Evolutionary conservation across 2,113 vertebrate species (phyloP).

Genomic region (Girardinichthys multiradiatus): DNA sequence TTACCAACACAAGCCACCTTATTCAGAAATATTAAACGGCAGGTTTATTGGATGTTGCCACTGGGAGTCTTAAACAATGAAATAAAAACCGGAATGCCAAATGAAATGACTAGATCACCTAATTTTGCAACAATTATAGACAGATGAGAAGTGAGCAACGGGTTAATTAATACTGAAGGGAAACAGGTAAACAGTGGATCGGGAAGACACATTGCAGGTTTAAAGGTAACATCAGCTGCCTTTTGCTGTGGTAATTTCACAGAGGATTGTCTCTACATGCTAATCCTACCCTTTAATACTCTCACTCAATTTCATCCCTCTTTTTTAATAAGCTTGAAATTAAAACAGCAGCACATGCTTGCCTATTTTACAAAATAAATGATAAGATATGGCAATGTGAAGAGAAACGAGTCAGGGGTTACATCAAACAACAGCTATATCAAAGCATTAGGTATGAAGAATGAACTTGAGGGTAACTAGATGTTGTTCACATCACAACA

Average conservation of each 20-base stretch:
- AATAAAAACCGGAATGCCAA: background rate
- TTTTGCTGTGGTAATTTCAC: conserved; percentile 74
- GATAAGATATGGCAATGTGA: conserved; percentile 64
- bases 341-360: conserved; percentile 71
- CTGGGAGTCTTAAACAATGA: too few species aligned
- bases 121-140: conserved; percentile 26
- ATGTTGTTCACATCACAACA: conserved; percentile 21
- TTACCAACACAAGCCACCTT: background rate
- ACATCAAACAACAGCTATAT: conserved; percentile 48
- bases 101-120: conserved; percentile 10
- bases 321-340: conserved; percentile 83
- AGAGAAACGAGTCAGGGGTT: conserved; percentile 54
- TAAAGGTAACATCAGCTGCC: conserved; percentile 36
- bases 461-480: conserved; percentile 41
- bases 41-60: background rate
- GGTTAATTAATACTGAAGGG: conserved; percentile 49
- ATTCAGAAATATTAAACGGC: background rate
- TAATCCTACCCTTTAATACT: conserved; percentile 82
- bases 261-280: conserved; percentile 76
- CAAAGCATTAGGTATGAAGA: conserved; percentile 45
- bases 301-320: conserved; percentile 63
- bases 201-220: background rate
- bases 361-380: conserved; percentile 57
- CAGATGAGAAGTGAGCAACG: conserved; percentile 36
- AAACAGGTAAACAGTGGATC: conserved; percentile 49